Percentiles rank a stretch among this genome's conserved stretches.
Evolutionary conservation across 1,140 invertebrate species (phyloP).

Genomic region (Orius laevigatus): DNA sequence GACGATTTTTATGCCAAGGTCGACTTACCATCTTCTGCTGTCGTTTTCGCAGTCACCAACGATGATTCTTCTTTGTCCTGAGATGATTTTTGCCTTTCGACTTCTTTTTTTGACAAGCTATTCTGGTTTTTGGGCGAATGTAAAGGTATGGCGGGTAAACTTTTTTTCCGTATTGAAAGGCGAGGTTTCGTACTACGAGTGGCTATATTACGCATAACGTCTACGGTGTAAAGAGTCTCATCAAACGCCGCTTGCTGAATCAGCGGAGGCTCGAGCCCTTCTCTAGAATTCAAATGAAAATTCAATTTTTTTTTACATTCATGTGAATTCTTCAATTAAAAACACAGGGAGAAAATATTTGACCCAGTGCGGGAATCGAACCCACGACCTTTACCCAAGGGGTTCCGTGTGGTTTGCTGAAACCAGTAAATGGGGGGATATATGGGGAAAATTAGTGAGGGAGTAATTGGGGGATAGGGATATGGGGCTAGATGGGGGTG

Average conservation of each 20-base stretch:
- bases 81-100: conserved; percentile 15
- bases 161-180: conserved; percentile 16
- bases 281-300: conserved; percentile 24
- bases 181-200: conserved; percentile 23
- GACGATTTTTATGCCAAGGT: conserved; percentile 9
- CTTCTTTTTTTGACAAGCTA: conserved; percentile 8
- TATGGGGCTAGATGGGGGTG: no score
- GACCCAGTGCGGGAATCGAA: no score
- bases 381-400: no score
- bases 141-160: conserved; percentile 22
- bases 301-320: no score
- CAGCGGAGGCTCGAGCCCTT: conserved; percentile 31
- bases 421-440: no score
- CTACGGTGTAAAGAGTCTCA: conserved; percentile 60
- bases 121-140: conserved; percentile 13
- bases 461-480: no score
- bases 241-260: conserved; percentile 74
- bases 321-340: no score
- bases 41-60: conserved; percentile 19
- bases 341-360: no score
- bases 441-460: no score
- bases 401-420: no score
- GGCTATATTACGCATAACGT: conserved; percentile 65
- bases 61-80: conserved; percentile 19
- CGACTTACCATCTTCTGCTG: conserved; percentile 17